Evolutionary conservation across 2,888 invertebrate genomes (phyloP).

Genomic region (Kryphioiulus occultus): DNA sequence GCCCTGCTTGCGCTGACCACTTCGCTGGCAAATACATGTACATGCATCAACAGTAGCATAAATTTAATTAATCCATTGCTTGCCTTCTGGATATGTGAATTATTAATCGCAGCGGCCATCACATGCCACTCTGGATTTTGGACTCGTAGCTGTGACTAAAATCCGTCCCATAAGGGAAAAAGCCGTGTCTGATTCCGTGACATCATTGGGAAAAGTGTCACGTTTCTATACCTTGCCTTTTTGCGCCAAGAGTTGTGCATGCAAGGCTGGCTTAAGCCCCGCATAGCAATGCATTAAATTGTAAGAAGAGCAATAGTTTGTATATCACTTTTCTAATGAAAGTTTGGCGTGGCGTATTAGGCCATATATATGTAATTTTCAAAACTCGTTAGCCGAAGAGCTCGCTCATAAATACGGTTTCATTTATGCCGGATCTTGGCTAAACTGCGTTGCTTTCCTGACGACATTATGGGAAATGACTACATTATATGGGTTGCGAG

Average conservation of each 20-base stretch:
- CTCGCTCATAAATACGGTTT: neutral
- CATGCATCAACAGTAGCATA: neutral
- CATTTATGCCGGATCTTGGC: neutral
- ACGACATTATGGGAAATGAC: neutral
- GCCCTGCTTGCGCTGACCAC: neutral
- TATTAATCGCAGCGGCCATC: neutral
- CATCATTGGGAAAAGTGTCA: neutral
- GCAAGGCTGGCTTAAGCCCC: neutral
- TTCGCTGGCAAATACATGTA: neutral
- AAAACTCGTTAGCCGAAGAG: neutral
- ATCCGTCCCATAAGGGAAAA: neutral
- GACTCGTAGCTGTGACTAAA: neutral
- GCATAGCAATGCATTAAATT: neutral
- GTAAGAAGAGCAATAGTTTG: neutral
- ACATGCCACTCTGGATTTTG: neutral
- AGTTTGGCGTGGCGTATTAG: neutral
- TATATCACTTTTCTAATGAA: constrained; percentile 23
- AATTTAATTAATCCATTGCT: neutral
- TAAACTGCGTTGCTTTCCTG: neutral
- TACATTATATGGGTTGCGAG: neutral
- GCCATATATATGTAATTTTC: neutral
- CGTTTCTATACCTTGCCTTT: neutral
- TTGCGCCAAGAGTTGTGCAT: neutral
- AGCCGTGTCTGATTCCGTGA: neutral
- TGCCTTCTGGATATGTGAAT: neutral